Percentiles rank a stretch among this genome's conserved stretches.
Conservation (phyloP, 2,797 vertebrate genomes). For the Protonibea diacanthus region DNA sequence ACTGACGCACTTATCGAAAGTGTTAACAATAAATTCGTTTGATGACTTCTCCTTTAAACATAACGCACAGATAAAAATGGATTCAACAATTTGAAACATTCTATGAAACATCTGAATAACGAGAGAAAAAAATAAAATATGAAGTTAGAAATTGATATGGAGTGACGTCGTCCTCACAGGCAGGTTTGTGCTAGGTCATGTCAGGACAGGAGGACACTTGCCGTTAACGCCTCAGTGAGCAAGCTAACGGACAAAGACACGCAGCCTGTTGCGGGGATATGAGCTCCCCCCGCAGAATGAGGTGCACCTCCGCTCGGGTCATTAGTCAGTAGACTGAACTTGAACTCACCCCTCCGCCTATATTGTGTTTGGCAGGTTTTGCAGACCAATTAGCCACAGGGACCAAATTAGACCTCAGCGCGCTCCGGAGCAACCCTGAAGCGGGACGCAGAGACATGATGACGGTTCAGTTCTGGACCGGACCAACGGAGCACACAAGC, state of each 20-base stretch:
- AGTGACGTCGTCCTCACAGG: too few species aligned
- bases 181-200: background rate
- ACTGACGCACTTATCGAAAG: constrained; percentile 23
- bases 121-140: accelerated
- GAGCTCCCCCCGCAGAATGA: too few species aligned
- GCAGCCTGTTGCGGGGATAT: too few species aligned
- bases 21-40: background rate
- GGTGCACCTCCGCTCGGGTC: too few species aligned
- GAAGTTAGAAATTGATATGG: background rate
- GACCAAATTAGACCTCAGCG: constrained; percentile 60
- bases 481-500: background rate
- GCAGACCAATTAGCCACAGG: constrained; percentile 53
- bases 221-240: background rate
- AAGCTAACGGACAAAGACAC: too few species aligned
- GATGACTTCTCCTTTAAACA: background rate
- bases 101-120: too few species aligned
- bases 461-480: background rate
- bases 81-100: too few species aligned
- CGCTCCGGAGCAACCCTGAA: constrained; percentile 69
- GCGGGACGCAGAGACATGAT: constrained; percentile 69
- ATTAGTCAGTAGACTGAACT: background rate
- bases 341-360: constrained; percentile 75
- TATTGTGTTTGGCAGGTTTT: constrained; percentile 75
- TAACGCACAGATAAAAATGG: accelerated
- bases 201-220: background rate